Evolutionary conservation across 2,113 vertebrate species (phyloP), one percentile per base, ranked within the genome.

Genomic region (Plectropomus leopardus): DNA sequence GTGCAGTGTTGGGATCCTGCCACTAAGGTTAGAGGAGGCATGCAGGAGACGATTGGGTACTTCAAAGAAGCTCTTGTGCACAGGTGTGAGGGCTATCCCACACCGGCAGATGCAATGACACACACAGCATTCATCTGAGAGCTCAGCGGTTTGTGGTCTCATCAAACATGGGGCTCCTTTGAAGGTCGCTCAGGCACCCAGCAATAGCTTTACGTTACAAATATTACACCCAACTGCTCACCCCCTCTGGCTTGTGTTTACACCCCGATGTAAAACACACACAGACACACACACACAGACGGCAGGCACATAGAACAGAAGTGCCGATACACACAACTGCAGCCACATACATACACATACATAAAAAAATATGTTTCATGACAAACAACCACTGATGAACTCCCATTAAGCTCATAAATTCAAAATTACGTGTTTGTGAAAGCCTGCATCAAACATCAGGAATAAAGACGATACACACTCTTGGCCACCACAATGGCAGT

Each of bases 61-160:
- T 88, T 94, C 90, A 93, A 93, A 94, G 86, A 48, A 21, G 59
- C 55, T 66, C 53, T 50, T 47, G 19, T 70, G 64, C 83, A 86
- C 78, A 93, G 91, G 83, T 93, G 89, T 76, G 68, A 88, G 73
- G 68, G 59, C 53, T 74, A 64, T 81, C 66, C 65, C 51, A 61
- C 59, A 83, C 59, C 44, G 72, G 63, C 58, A 66, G 51, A 80
- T 50, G 78, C 57, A 50, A 24, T 76, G 70, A 79, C 78, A 80
- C 66, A 23, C 48, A 64, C 15, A 26, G 48, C 19, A 75, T 69
- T 77, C 34, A 75, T 51, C 53, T 66, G 16, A 85, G 58, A 30
- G 47, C 30, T 44, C 5, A 6, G 42, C 30, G 45, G 36, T 42
- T 65, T 86, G 81, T 54, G 81, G 57, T 86, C 4, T 40, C 4